These are phyloP conservation scores for Hoplostethus atlanticus DNA, from an alignment of 2,797 vertebrate species.

Conservation along the genomic window DNA sequence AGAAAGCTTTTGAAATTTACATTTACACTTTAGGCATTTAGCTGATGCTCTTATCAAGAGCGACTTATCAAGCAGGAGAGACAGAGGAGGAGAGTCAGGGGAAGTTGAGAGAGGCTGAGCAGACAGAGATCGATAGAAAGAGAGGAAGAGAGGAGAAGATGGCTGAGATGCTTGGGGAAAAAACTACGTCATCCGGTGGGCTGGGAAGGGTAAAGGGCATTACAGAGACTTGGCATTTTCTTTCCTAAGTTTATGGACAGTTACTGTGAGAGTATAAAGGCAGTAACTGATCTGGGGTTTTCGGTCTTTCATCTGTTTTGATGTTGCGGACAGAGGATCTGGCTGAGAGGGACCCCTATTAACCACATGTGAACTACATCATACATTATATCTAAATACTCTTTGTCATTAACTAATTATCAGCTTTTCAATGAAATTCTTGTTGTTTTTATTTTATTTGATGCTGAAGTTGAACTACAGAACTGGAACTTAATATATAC, in stretches of 20 bases:
- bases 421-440: background rate
- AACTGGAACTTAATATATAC: too few relatives aligned
- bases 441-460: background rate
- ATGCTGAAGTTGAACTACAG: background rate
- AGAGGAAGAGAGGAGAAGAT: background rate
- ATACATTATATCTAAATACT: background rate
- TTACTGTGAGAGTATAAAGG: background rate
- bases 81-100: slow-evolving; percentile 16
- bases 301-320: too few relatives aligned
- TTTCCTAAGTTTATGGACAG: background rate
- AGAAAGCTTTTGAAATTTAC: slow-evolving; percentile 38
- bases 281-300: background rate
- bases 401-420: background rate
- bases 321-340: too few relatives aligned
- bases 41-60: slow-evolving; percentile 5
- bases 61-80: slow-evolving; percentile 7
- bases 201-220: background rate
- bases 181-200: background rate
- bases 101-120: slow-evolving; percentile 21
- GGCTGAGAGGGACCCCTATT: background rate
- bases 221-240: background rate
- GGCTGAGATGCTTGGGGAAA: background rate
- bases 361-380: background rate
- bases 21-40: slow-evolving; percentile 17
- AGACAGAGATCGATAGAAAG: slow-evolving; percentile 24